A percentile compares a stretch with the other conserved stretches of the same genome.
These are phyloP conservation scores for Sepioteuthis lessoniana DNA, from an alignment of 2,888 invertebrate species.

Conservation along the genomic window DNA sequence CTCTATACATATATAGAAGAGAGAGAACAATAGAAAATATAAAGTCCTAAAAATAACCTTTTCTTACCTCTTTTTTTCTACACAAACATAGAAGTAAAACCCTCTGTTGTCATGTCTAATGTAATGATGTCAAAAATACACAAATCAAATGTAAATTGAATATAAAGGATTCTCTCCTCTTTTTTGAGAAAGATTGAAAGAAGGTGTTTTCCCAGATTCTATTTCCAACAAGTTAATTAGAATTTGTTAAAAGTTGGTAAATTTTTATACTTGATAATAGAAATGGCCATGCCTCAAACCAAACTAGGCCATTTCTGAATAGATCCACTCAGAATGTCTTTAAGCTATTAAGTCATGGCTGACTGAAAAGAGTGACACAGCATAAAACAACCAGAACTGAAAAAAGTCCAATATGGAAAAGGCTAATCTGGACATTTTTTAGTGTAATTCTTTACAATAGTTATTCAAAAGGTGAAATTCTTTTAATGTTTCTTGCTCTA, in stretches of 20 bases:
- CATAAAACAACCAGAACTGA: background rate
- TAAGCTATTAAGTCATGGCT: background rate
- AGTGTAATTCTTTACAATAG: background rate
- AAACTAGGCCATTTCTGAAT: background rate
- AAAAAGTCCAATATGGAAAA: background rate
- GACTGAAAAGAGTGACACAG: background rate
- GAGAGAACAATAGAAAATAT: too few species aligned
- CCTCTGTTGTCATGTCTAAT: background rate
- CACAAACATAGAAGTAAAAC: background rate
- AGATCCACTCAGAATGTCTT: background rate
- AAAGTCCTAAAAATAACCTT: too few species aligned
- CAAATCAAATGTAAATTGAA: background rate
- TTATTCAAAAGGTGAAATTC: background rate
- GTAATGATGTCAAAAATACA: background rate
- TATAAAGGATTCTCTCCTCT: background rate
- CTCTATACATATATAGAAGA: too few species aligned
- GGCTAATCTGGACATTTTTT: background rate
- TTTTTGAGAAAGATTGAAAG: background rate
- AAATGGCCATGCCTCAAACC: background rate
- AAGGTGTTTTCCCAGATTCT: background rate
- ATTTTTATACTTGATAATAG: background rate
- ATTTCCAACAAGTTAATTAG: background rate
- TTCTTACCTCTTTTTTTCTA: background rate
- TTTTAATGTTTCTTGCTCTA: background rate
- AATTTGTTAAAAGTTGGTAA: background rate